phyloP scores from a whole-genome alignment of 2,113 vertebrate species.

The Melanerpes aurifrons region DNA sequence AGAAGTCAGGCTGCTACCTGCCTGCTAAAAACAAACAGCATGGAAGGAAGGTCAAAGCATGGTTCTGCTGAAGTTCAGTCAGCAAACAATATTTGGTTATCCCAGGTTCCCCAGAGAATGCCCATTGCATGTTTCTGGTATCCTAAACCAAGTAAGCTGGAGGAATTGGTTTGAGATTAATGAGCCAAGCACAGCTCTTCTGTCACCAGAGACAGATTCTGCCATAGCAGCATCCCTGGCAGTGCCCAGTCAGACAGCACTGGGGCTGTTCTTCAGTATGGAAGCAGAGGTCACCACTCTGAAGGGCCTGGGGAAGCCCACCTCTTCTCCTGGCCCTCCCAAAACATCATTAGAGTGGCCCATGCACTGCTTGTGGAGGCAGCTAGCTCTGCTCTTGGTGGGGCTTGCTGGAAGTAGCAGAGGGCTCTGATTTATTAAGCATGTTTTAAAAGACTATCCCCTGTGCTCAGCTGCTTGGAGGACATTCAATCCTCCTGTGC shows the following conservation, averaged over 20 bases:
- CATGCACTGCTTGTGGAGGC: accelerated
- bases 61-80: not conserved
- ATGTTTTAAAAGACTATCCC: not conserved
- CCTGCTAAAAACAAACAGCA: not conserved
- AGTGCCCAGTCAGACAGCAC: not conserved
- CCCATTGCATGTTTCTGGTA: not conserved
- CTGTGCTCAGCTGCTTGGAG: not conserved
- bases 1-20: not conserved
- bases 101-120: accelerated
- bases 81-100: not conserved
- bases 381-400: not conserved
- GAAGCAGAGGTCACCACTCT: not conserved
- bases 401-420: accelerated
- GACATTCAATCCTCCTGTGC: not conserved
- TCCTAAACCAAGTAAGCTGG: not conserved
- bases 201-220: not conserved
- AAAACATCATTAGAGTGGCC: not conserved
- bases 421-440: not conserved
- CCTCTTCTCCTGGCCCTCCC: not conserved
- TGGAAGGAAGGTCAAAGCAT: not conserved
- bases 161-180: not conserved
- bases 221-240: not conserved
- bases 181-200: not conserved
- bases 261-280: not conserved
- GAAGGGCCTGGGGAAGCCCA: not conserved